phyloP scores from a whole-genome alignment of 2,113 vertebrate genomes.

The Syrrhaptes paradoxus region DNA sequence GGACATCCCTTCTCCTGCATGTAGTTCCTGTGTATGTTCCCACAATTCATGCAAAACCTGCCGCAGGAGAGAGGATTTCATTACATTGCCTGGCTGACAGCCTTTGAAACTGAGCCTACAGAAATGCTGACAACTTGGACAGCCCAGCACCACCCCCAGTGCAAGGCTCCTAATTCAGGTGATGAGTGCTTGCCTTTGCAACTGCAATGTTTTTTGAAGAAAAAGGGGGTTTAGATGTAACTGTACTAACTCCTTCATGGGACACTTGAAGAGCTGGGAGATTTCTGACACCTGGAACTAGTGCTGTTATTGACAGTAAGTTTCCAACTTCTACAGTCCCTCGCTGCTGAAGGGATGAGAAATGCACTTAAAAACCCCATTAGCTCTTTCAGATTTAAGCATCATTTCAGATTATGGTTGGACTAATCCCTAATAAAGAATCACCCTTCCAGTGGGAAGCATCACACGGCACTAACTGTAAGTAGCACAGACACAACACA shows the following conservation, averaged over 20 bases:
- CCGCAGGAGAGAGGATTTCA: background rate
- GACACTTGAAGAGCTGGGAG: background rate
- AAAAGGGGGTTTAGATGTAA: background rate
- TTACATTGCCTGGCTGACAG: background rate
- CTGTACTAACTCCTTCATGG: background rate
- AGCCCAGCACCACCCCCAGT: background rate
- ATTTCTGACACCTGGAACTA: background rate
- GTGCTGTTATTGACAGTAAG: background rate
- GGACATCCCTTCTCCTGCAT: background rate
- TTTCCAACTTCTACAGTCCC: background rate
- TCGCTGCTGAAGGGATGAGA: background rate
- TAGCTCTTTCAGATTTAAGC: background rate
- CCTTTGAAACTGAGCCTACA: background rate
- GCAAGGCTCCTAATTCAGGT: background rate
- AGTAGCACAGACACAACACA: background rate
- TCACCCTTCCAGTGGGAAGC: background rate
- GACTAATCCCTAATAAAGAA: background rate
- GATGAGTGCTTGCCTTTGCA: accelerated
- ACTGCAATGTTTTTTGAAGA: background rate
- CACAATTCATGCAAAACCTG: background rate
- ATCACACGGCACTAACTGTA: background rate
- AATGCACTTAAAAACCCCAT: accelerated
- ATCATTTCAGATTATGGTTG: background rate
- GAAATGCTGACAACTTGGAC: background rate
- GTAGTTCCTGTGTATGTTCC: background rate